These are phyloP conservation scores for Pipa parva DNA, from an alignment of 2,113 vertebrate genomes.

Conservation along the genomic window DNA sequence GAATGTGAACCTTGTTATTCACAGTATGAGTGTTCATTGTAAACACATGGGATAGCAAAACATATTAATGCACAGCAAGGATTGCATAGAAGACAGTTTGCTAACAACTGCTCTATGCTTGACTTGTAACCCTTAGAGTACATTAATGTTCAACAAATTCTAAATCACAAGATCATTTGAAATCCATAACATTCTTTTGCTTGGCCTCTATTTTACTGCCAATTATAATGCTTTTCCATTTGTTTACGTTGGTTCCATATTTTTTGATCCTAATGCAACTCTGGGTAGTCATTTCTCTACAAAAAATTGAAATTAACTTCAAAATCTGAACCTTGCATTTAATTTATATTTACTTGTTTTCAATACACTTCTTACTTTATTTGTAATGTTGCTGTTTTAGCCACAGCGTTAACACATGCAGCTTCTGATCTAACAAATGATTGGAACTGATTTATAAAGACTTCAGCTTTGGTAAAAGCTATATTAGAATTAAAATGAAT, in stretches of 20 bases:
- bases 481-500: too few species aligned
- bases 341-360: too few species aligned
- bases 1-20: constrained; percentile 59
- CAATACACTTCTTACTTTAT: too few species aligned
- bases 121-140: constrained; percentile 60
- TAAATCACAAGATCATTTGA: constrained; percentile 29
- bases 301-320: not conserved
- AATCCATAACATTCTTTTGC: constrained; percentile 34
- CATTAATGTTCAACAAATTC: constrained; percentile 33
- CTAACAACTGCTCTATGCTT: constrained; percentile 54
- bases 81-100: constrained; percentile 54
- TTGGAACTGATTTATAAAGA: too few species aligned
- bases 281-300: not conserved
- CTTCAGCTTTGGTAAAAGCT: too few species aligned
- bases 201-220: not conserved
- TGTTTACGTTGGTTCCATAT: not conserved
- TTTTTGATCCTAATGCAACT: not conserved
- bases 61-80: constrained; percentile 51
- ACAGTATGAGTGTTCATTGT: constrained; percentile 56
- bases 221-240: not conserved
- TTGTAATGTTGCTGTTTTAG: too few species aligned
- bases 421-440: too few species aligned
- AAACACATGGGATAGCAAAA: constrained; percentile 55
- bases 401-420: too few species aligned
- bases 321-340: too few species aligned